Evolutionary conservation across 2,888 invertebrate species (phyloP).

Genomic region (Protophormia terraenovae): DNA sequence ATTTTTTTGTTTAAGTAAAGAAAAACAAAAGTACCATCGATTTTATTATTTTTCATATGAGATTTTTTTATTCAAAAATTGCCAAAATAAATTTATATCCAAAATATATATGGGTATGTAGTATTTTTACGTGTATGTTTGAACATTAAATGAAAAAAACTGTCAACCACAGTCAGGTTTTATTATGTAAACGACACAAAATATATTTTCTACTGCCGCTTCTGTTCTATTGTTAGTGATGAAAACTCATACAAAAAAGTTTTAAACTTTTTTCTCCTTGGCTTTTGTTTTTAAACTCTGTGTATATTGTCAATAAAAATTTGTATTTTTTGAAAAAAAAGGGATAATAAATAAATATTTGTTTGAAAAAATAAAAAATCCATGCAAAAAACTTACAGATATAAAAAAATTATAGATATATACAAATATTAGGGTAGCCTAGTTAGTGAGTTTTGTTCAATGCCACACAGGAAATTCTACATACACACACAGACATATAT

Average conservation of each 20-base stretch:
- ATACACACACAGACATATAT: too few relatives aligned
- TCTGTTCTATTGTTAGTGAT: not conserved
- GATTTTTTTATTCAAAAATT: not conserved
- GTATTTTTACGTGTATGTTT: not conserved
- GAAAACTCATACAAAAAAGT: not conserved
- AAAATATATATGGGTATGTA: not conserved
- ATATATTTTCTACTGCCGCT: not conserved
- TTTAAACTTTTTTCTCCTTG: not conserved
- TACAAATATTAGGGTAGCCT: too few relatives aligned
- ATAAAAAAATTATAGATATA: too few relatives aligned
- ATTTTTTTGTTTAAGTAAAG: too few relatives aligned
- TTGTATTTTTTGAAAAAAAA: not conserved
- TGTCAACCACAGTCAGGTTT: constrained; percentile 59
- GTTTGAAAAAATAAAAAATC: not conserved
- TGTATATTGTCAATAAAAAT: constrained; percentile 6
- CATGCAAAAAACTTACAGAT: too few relatives aligned
- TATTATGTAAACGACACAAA: constrained; percentile 32
- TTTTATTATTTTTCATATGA: not conserved
- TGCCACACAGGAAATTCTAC: too few relatives aligned
- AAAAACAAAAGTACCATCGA: not conserved
- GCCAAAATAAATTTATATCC: not conserved
- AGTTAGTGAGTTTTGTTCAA: too few relatives aligned
- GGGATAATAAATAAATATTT: constrained; percentile 3
- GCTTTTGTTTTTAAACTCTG: not conserved
- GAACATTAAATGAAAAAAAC: constrained; percentile 1